Base-by-base conservation (phyloP, 2,113 vertebrate species). In the Varanus komodoensis region DNA sequence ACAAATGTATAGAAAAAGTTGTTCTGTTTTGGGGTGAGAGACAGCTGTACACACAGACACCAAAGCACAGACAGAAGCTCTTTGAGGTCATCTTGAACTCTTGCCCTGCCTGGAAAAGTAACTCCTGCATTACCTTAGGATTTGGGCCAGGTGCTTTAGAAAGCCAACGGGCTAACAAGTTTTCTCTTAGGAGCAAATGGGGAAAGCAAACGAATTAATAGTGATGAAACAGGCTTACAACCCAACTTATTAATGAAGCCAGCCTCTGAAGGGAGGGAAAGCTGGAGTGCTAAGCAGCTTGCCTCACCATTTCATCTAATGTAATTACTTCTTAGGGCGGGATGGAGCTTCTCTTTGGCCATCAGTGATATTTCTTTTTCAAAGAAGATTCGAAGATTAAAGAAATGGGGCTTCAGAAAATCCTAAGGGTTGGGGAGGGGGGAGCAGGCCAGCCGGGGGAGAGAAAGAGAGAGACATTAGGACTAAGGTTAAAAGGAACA, bases 271-370 rank as follows among this genome's bases (percentile, higher is more conserved):
- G 92, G 84, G 94, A 82, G 34, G 38, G 69, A 14, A 19, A 86
- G 69, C n/a, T 44, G 38, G 77, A 19, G 38, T 8, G 54, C 86
- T 97, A 98, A 98, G 97, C 97, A 1, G 97, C 96, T 98, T 98
- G 96, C 84, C 96, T 92, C 93, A 87, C 95, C 95, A 97, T 98
- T 97, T 98, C 97, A 98, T 98, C 97, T 98, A 97, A 96, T 88
- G 84, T 82, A 95, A 96, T 92, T 86, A 91, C 90, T 82, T 90
- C 85, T 91, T 57, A 0, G 1, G 34, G 48, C 44, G 84, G 61
- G 89, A 77, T 48, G 81, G 86, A 82, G 94, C 32, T 14, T 68
- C 92, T 95, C 93, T 94, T 94, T 95, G 68, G 93, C 94, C 48
- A 44, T 87, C 96, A 77, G 92, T 14, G 67, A 89, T 90, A 82